Conservation (phyloP, 2,797 vertebrate genomes). For the Danio tinwini region DNA sequence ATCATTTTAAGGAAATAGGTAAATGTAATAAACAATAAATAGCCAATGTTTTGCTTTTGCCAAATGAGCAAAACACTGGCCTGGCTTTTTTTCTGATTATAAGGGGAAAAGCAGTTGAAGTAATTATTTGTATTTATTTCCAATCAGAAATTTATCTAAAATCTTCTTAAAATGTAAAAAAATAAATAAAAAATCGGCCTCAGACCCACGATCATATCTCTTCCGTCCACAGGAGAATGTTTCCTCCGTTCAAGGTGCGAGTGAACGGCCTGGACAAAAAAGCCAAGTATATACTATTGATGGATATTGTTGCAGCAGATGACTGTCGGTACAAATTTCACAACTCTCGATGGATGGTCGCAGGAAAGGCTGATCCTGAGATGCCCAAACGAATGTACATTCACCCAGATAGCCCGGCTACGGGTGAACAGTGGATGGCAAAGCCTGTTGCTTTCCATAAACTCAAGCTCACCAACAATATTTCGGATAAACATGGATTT, state of each 20-base stretch:
- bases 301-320: slow-evolving; percentile 97
- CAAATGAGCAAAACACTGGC: neutral
- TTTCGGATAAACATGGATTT: slow-evolving; percentile 98
- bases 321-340: slow-evolving; percentile 97
- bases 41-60: neutral
- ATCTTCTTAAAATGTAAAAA: neutral
- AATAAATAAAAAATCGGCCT: neutral
- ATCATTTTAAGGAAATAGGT: neutral
- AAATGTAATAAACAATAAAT: neutral
- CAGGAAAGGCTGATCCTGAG: slow-evolving; percentile 96
- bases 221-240: slow-evolving; percentile 89
- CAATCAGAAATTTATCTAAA: neutral
- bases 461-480: slow-evolving; percentile 98
- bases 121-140: neutral
- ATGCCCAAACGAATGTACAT: slow-evolving; percentile 99
- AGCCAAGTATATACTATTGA: slow-evolving; percentile 94
- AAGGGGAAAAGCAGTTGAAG: neutral
- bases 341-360: slow-evolving; percentile 93
- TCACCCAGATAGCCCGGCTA: slow-evolving; percentile 96
- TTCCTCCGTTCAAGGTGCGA: slow-evolving; percentile 95
- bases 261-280: slow-evolving; percentile 91
- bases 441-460: slow-evolving; percentile 97
- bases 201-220: slow-evolving; percentile 1
- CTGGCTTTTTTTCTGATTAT: neutral
- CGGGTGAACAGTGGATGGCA: slow-evolving; percentile 97